phyloP scores from a whole-genome alignment of 2,888 invertebrate genomes.

The Biston stratarius region DNA sequence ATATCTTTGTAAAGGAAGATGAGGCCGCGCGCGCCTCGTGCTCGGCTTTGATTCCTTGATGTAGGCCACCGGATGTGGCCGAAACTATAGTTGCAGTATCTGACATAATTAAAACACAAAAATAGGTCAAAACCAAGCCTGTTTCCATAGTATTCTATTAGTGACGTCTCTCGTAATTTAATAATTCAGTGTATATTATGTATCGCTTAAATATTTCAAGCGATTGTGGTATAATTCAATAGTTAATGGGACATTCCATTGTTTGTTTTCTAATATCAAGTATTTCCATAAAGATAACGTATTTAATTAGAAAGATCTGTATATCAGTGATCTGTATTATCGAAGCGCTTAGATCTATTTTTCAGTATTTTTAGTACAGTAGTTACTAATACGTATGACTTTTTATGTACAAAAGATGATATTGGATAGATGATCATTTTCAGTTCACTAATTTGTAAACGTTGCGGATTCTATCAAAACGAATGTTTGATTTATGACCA shows the following conservation, averaged over 20 bases:
- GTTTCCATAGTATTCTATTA: no score
- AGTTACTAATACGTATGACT: neutral
- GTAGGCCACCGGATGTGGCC: no score
- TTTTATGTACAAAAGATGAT: neutral
- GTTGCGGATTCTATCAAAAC: neutral
- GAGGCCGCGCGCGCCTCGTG: no score
- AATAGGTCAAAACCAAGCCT: no score
- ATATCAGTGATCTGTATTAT: constrained; percentile 7
- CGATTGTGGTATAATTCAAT: neutral
- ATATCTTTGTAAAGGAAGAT: no score
- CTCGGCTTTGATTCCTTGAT: no score
- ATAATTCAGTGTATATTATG: neutral
- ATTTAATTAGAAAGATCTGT: constrained; percentile 1
- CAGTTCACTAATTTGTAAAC: neutral
- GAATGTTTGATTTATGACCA: no score
- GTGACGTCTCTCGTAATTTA: no score
- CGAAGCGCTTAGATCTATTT: neutral
- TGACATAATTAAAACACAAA: no score
- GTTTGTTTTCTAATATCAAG: neutral
- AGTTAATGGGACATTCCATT: constrained; percentile 8
- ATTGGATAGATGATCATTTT: neutral
- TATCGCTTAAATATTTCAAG: neutral
- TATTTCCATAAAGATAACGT: neutral
- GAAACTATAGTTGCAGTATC: no score
- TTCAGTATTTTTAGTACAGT: constrained; percentile 7